Percentiles rank a stretch among this genome's conserved stretches.
phyloP scores from a whole-genome alignment of 2,113 vertebrate species.

The Salvelinus fontinalis region DNA sequence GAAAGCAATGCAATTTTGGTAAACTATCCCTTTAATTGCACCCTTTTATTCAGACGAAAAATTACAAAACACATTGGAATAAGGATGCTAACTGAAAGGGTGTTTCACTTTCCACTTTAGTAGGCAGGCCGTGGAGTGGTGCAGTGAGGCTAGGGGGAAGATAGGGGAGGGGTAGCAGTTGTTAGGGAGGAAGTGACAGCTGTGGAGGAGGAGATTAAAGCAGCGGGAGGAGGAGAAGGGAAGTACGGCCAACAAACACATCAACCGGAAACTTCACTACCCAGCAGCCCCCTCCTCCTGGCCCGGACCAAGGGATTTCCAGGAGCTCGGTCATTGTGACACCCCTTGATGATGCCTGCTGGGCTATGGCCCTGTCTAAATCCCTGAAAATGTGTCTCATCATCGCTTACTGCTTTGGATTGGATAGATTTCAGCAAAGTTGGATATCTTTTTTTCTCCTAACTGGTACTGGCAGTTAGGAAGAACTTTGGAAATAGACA shows the following conservation, averaged over 20 bases:
- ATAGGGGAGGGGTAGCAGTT: constrained; percentile 1
- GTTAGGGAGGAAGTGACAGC: constrained; percentile 27
- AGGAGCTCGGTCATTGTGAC: background rate
- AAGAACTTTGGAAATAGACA: background rate
- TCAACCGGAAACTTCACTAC: constrained; percentile 27
- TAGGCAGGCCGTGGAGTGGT: background rate
- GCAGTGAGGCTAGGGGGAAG: background rate
- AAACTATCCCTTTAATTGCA: too few relatives aligned
- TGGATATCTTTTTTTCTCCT: background rate
- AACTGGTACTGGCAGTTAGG: background rate
- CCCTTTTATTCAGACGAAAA: too few relatives aligned
- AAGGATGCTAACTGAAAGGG: background rate
- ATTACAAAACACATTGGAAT: background rate
- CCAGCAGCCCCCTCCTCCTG: constrained; percentile 4
- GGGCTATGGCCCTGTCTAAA: background rate
- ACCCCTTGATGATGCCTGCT: background rate
- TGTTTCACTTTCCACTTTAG: background rate
- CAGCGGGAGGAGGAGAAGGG: constrained; percentile 8
- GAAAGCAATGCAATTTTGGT: too few relatives aligned
- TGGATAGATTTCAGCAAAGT: background rate
- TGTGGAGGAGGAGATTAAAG: constrained; percentile 37
- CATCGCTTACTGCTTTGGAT: too few relatives aligned
- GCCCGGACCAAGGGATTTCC: background rate
- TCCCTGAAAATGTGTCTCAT: background rate
- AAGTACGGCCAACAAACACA: constrained; percentile 24